Conservation (phyloP, 2,797 vertebrate genomes). For the Galagoides demidoff region DNA sequence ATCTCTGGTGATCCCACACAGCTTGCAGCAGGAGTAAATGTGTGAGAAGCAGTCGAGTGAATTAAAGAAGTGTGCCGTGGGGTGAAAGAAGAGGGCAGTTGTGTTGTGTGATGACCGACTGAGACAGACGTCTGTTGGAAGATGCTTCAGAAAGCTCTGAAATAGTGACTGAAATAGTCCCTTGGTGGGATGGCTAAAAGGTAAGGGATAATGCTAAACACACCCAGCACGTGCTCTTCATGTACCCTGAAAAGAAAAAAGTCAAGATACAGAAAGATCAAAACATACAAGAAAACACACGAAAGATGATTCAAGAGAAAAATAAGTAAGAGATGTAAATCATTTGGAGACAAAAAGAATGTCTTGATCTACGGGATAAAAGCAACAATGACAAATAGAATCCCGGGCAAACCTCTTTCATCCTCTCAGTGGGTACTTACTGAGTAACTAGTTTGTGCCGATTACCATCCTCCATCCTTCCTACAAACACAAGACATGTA, state of each 20-base stretch:
- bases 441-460: background rate
- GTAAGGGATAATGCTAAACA: background rate
- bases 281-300: background rate
- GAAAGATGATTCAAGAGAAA: background rate
- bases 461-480: background rate
- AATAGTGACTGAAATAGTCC: constrained; percentile 54
- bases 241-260: background rate
- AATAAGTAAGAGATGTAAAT: constrained; percentile 22
- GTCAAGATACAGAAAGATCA: background rate
- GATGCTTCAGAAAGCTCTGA: constrained; percentile 69
- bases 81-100: constrained; percentile 42
- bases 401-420: background rate
- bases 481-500: background rate
- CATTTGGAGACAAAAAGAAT: constrained; percentile 1
- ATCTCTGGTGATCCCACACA: constrained; percentile 69
- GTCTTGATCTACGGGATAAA: background rate
- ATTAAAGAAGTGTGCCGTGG: background rate
- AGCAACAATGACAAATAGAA: constrained; percentile 1
- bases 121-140: constrained; percentile 52
- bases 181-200: background rate
- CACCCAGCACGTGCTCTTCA: background rate
- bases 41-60: constrained; percentile 61
- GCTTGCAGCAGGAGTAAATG: constrained; percentile 60
- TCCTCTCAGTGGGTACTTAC: background rate
- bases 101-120: constrained; percentile 37